phyloP scores from a whole-genome alignment of 2,888 invertebrate genomes.

The Julus scanicus region DNA sequence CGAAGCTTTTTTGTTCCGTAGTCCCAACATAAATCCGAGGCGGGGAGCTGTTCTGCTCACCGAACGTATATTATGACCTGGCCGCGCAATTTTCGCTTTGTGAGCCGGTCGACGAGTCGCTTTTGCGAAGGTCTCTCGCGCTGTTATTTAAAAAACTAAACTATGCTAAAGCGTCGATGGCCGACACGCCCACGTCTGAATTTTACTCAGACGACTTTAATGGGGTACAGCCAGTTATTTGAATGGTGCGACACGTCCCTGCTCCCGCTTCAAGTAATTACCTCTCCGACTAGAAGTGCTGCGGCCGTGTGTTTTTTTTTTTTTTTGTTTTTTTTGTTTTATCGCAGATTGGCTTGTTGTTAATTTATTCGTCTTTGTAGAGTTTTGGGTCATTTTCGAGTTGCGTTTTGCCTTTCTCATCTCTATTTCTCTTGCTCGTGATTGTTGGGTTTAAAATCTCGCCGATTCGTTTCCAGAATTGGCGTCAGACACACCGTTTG shows the following conservation, averaged over 20 bases:
- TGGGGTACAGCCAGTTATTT: conserved; percentile 16
- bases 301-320: not conserved
- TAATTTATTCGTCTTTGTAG: conserved; percentile 27
- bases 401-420: not conserved
- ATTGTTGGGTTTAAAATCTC: not conserved
- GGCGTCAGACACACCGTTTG: not conserved
- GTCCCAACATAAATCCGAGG: not conserved
- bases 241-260: not conserved
- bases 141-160: not conserved
- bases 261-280: conserved; percentile 15
- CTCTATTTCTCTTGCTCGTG: not conserved
- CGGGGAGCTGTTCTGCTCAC: not conserved
- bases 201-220: conserved; percentile 9
- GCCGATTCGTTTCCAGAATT: not conserved
- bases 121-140: not conserved
- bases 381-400: conserved; percentile 7
- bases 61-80: not conserved
- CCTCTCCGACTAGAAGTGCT: conserved; percentile 1
- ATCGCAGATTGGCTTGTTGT: conserved; percentile 17
- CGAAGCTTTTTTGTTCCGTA: conserved; percentile 23
- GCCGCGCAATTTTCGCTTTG: not conserved
- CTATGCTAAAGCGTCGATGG: not conserved
- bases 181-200: not conserved
- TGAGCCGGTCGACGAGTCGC: not conserved
- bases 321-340: not conserved